These are phyloP conservation scores for Stenoptilia bipunctidactyla DNA, from an alignment of 2,888 invertebrate species.

Conservation along the genomic window DNA sequence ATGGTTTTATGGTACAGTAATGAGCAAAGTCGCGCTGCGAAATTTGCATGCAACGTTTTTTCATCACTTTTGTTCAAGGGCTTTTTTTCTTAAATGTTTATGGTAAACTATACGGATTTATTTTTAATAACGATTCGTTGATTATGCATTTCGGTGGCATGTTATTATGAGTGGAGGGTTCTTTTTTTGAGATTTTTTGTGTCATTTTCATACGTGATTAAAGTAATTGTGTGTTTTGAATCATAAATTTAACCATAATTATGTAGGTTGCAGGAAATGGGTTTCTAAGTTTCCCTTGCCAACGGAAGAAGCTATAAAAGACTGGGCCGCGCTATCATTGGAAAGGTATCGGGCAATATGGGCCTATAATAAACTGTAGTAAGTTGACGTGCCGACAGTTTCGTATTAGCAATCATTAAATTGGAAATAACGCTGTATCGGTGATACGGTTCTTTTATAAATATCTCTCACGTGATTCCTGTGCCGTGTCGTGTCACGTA, in stretches of 20 bases:
- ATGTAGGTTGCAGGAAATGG: no score
- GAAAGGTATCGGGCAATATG: constrained; percentile 28
- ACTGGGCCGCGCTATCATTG: constrained; percentile 15
- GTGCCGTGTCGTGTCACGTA: constrained; percentile 68
- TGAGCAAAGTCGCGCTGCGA: constrained; percentile 54
- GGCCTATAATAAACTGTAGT: constrained; percentile 42
- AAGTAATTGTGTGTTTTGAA: no score
- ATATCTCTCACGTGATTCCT: constrained; percentile 65
- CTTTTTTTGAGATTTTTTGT: constrained; percentile 32
- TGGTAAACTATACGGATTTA: constrained; percentile 50
- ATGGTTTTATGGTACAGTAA: constrained; percentile 62
- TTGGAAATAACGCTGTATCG: constrained; percentile 68
- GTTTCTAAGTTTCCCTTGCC: no score
- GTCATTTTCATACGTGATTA: no score
- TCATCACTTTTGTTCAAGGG: constrained; percentile 43
- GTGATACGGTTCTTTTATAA: constrained; percentile 68
- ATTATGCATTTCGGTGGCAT: constrained; percentile 61
- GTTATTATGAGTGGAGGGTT: constrained; percentile 55
- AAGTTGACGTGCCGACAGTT: constrained; percentile 51
- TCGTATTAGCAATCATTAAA: constrained; percentile 70
- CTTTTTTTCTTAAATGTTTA: constrained; percentile 53
- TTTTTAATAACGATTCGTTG: constrained; percentile 44
- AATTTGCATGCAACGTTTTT: constrained; percentile 65
- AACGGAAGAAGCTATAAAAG: no score
- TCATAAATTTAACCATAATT: no score